phyloP scores from a whole-genome alignment of 2,888 invertebrate species.

The Tenthredo scrophulariae region DNA sequence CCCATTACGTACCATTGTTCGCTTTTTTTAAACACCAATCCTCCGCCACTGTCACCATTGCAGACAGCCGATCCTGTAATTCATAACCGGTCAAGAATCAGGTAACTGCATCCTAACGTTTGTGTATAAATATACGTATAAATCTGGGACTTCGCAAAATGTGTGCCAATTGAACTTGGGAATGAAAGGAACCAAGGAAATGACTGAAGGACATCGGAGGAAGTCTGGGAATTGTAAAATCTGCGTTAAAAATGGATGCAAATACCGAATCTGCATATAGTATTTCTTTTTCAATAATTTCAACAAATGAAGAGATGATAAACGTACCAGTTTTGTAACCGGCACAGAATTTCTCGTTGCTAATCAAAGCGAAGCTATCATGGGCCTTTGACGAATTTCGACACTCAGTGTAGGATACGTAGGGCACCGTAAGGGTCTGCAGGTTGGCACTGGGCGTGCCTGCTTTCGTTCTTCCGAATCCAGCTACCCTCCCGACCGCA shows the following conservation, averaged over 20 bases:
- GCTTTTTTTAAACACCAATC: slow-evolving; percentile 74
- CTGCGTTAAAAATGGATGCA: background rate
- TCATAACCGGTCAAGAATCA: background rate
- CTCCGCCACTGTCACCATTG: slow-evolving; percentile 79
- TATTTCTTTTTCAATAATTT: background rate
- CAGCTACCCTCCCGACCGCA: slow-evolving; percentile 70
- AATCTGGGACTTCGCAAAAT: background rate
- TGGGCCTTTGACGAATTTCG: slow-evolving; percentile 54
- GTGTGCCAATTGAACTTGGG: background rate
- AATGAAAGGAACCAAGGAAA: background rate
- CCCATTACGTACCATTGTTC: slow-evolving; percentile 77
- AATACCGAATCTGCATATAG: background rate
- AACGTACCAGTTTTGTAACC: slow-evolving; percentile 74
- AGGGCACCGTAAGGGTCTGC: slow-evolving; percentile 71
- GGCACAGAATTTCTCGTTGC: slow-evolving; percentile 76
- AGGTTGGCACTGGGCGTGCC: slow-evolving; percentile 68
- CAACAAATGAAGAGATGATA: background rate
- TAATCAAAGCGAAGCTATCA: slow-evolving; percentile 65
- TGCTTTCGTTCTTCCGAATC: slow-evolving; percentile 73
- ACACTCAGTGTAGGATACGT: slow-evolving; percentile 67
- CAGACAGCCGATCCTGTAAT: slow-evolving; percentile 77
- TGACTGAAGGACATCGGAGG: background rate
- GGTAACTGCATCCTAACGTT: background rate
- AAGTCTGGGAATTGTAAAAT: background rate
- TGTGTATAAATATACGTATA: background rate